Evolutionary conservation across 2,797 vertebrate species (phyloP), one percentile per base, ranked within the genome.

Genomic region (Lates japonicus): DNA sequence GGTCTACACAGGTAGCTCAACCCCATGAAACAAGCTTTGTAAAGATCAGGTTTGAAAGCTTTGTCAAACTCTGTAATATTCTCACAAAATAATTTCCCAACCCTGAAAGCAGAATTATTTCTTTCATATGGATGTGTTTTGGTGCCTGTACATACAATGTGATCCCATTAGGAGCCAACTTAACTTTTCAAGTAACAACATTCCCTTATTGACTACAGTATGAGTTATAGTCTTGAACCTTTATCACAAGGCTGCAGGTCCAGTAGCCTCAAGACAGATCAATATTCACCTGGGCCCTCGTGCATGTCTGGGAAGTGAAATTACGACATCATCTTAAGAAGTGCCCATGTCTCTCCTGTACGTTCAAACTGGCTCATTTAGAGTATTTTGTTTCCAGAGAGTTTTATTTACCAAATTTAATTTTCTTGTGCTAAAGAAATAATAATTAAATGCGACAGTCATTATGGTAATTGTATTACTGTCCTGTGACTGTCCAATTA

Each of bases 111-210:
- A 41, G 49, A 19, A 42, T 2, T 6, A 20, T 44, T 37, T 73
- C 22, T 44, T 22, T 70, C 12, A 44, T 58, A 76, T 72, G 42
- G 31, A 69, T 29, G 42, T 52, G 10, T 39, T 74, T 17, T 52
- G 42, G 29, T 62, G 9, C 8, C 31, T 54, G 59, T n/a, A 29
- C 17, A 20, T 29, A 57, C 48, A 44, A 46, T 59, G 31, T 42
- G 37, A 71, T 57, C 11, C 4, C 29, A 67, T 64, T 60, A 64
- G 25, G 12, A 46, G 20, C 5, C 13, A 44, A 54, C 29, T 44
- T 72, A 22, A 65, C 25, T 74, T 69, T 76, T 10, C n/a, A 52
- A 62, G 68, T 41, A 55, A 70, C 5, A 64, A 10, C 11, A 46
- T 64, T 42, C 6, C 17, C 39, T 63, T 44, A 58, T 49, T 68